Evolutionary conservation across 2,797 vertebrate species (phyloP).

Genomic region (Hephaestus fuliginosus): DNA sequence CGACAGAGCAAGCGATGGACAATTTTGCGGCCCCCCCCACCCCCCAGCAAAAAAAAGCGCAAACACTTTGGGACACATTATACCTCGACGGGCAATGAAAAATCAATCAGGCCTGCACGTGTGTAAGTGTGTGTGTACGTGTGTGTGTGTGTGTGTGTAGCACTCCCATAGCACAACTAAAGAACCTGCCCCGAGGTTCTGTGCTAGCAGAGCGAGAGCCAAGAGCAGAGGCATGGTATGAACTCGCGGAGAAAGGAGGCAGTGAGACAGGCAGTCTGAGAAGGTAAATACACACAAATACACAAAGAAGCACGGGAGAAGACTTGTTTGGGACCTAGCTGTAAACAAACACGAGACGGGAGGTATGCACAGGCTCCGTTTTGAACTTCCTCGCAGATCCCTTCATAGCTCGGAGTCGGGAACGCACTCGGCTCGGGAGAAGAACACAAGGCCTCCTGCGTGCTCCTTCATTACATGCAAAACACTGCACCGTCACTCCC

Average conservation of each 20-base stretch:
- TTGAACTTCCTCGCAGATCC: constrained; percentile 6
- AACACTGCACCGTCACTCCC: neutral
- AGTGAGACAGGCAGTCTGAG: constrained; percentile 22
- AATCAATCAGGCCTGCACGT: constrained; percentile 56
- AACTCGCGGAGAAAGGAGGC: constrained; percentile 5
- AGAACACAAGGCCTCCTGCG: neutral
- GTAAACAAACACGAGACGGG: constrained; percentile 38
- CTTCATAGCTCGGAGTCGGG: neutral
- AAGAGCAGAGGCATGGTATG: constrained; percentile 35
- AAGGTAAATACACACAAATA: constrained; percentile 17
- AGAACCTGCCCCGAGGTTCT: constrained; percentile 62
- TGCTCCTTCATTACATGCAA: constrained; percentile 28
- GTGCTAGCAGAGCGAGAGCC: constrained; percentile 37
- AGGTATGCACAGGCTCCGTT: neutral
- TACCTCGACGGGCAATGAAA: constrained; percentile 60
- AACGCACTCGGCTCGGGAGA: constrained; percentile 5
- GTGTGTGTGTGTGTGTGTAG: constrained; percentile 27
- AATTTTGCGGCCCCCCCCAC: no score
- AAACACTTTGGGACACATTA: constrained; percentile 63
- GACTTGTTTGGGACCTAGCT: constrained; percentile 35
- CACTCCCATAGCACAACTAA: constrained; percentile 34
- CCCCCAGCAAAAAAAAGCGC: constrained; percentile 55
- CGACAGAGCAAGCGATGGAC: constrained; percentile 51
- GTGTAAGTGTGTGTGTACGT: constrained; percentile 18
- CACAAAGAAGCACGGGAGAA: constrained; percentile 20